A percentile compares a stretch with the other conserved stretches of the same genome.
Evolutionary conservation across 2,113 vertebrate species (phyloP).

Genomic region (Corvus moneduloides): DNA sequence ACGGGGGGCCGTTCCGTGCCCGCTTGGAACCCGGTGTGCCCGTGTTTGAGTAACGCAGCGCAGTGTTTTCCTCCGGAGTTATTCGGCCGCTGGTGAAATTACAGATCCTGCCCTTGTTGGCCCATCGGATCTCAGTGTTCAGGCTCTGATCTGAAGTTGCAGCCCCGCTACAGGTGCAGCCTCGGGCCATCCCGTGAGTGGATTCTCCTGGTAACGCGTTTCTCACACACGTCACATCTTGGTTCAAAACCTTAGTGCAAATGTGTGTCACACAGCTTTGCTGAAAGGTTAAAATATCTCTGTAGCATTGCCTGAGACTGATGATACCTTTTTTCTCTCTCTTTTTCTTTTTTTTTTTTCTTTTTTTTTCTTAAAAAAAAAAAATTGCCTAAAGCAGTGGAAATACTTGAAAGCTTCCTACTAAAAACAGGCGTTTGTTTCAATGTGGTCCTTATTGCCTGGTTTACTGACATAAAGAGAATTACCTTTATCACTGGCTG

Average conservation of each 20-base stretch:
- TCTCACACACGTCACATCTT: neutral
- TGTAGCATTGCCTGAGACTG: neutral
- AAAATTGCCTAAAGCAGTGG: neutral
- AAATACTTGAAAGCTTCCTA: conserved; percentile 2
- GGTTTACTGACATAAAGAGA: neutral
- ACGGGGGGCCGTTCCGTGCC: accelerated
- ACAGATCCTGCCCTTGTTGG: neutral
- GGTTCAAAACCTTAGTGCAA: neutral
- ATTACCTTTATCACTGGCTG: neutral
- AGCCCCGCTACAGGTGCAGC: neutral
- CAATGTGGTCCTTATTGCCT: neutral
- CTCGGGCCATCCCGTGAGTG: accelerated
- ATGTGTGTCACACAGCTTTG: neutral
- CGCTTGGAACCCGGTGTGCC: neutral
- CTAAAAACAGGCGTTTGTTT: neutral
- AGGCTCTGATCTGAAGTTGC: too few relatives aligned
- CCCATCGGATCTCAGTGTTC: accelerated
- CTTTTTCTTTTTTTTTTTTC: neutral
- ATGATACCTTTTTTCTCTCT: conserved; percentile 23
- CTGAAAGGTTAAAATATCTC: neutral
- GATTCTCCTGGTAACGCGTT: accelerated
- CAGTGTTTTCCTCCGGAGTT: accelerated
- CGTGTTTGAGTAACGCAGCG: neutral
- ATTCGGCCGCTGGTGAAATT: neutral
- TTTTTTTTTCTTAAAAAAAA: neutral